Evolutionary conservation across 2,113 vertebrate genomes (phyloP).

Genomic region (Mormoops blainvillei): DNA sequence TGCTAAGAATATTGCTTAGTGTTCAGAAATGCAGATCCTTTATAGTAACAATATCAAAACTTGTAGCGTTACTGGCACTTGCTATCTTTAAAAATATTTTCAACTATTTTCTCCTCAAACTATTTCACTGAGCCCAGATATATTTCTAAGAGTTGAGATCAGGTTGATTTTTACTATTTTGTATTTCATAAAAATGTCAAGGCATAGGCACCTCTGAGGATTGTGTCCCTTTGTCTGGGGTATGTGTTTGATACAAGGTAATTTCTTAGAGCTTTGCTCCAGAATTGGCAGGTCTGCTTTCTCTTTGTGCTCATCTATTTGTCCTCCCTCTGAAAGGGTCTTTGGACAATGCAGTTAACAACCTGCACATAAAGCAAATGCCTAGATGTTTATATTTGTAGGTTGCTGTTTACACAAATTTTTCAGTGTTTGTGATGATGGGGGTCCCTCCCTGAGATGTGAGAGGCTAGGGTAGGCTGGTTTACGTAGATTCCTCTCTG

Average conservation of each 20-base stretch:
- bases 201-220: neutral
- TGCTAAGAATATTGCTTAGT: slow-evolving; percentile 56
- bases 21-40: slow-evolving; percentile 57
- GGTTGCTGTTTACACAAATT: slow-evolving; percentile 49
- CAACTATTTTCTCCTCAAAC: neutral
- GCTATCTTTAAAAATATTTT: slow-evolving; percentile 28
- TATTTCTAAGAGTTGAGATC: slow-evolving; percentile 15
- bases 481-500: slow-evolving; percentile 70
- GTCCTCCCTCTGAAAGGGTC: slow-evolving; percentile 26
- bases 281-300: neutral
- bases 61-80: neutral
- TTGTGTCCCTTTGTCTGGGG: slow-evolving; percentile 15
- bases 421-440: slow-evolving; percentile 63
- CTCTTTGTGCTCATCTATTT: slow-evolving; percentile 46
- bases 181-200: slow-evolving; percentile 33
- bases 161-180: neutral
- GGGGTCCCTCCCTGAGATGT: slow-evolving; percentile 53
- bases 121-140: neutral
- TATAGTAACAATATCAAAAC: neutral
- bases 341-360: slow-evolving; percentile 37
- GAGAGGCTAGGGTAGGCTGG: slow-evolving; percentile 16
- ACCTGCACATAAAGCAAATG: slow-evolving; percentile 42
- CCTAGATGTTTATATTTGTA: slow-evolving; percentile 52
- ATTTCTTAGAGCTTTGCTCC: slow-evolving; percentile 23
- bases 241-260: neutral